Evolutionary conservation across 2,797 vertebrate species (phyloP), one percentile per base, ranked within the genome.

Genomic region (Gymnopithys bicolor): DNA sequence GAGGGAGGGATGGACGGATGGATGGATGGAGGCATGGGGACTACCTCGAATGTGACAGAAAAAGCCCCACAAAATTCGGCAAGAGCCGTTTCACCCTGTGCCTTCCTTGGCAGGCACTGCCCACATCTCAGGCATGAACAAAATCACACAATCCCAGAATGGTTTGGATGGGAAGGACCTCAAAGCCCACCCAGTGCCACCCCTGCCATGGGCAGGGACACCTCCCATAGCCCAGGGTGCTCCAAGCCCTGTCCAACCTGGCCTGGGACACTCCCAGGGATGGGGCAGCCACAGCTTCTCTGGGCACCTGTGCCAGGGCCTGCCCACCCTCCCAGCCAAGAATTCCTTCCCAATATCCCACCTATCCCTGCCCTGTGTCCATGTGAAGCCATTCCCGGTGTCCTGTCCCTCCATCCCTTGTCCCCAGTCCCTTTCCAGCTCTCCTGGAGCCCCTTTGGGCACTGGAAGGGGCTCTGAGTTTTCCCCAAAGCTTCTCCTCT

Each of bases 141-240:
- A n/a, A 56, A 63, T 22, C 62, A 28, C 4, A 51, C 16, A 76
- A 37, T 62, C 27, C 4, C 35, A 49, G 19, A 27, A 35, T 37
- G 13, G 43, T 32, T 68, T 60, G 33, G 33, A 27, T 41, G 14
- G 32, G 35, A 63, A 28, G 23, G 19, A 28, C 30, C 16, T 41
- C 24, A 82, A 62, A 56, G 13, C 2, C 13, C 23, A 35, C 10
- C 63, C 22, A 58, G 21, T 23, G 0, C 10, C 62, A 67, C 13
- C 27, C 52, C n/a, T 39, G 45, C 35, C 70, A 35, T 35, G 35
- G 35, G 35, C 35, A 35, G 35, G 35, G 35, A 35, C 35, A 35
- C 35, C 35, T 35, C 43, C 69, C 48, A 25, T 16, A 0, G 0
- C 0, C 25, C 62, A 55, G 19, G 33, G 0, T 60, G 53, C 39